Evolutionary conservation across 2,113 vertebrate genomes (phyloP), one percentile per base, ranked within the genome.

Genomic region (Ochotona princeps): DNA sequence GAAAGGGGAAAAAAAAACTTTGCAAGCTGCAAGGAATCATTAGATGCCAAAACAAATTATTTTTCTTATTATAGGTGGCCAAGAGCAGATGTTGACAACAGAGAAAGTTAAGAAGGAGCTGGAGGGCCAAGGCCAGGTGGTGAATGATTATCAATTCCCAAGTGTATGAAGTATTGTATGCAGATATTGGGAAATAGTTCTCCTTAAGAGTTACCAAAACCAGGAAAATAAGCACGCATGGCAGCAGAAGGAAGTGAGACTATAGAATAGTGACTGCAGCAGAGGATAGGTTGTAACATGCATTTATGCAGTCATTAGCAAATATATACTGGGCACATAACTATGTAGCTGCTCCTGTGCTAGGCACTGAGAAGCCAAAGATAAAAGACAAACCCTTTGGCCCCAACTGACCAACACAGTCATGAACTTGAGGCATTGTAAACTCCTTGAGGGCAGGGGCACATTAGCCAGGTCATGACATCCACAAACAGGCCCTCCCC

Each of bases 141-240:
- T 83, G 66, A 95, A 81, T 93, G 32, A 92, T 49, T 92, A 90
- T 66, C 23, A 28, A 67, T 78, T 91, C 80, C 66, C 67, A 69
- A 82, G 72, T 49, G n/a, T n/a, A 38, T 63, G 60, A 89, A 51
- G 30, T 3, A 1, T 32, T 12, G 79, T 23, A 60, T 65, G 35
- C 5, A 18, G 35, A 70, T n/a, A 30, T 35, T 47, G 69, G 79
- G 78, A 91, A 61, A 63, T 6, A 63, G 47, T 44, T 95, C 47
- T 70, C 93, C 15, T 87, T 63, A 14, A 11, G 0, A 91, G 76
- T 49, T 54, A 61, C 70, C 44, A 72, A 83, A 86, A 61, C 26
- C 72, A 70, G 93, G 73, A 85, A 82, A 79, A 78, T 54, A 89
- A 79, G 69, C 47, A 65, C 26, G 28, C 47, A 30, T 1, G 8